Evolutionary conservation across 2,113 vertebrate species (phyloP), one percentile per base, ranked within the genome.

Genomic region (Chrysemys picta): DNA sequence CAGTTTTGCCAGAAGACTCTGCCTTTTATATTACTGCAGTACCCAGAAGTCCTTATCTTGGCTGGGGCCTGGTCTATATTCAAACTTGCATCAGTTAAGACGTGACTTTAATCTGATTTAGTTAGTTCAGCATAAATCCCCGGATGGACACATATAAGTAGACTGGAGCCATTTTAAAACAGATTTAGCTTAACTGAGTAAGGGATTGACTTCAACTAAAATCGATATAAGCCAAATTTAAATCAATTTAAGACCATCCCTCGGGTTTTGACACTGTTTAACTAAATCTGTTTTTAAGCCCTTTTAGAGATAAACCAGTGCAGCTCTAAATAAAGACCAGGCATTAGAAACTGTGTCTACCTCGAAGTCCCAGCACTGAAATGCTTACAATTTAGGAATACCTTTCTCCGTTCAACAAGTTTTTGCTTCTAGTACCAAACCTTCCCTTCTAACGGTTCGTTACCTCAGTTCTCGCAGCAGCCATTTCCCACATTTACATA

Each of bases 91-190:
- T 42, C 42, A 24, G 22, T 45, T 76, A 76, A 76, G 10, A 25
- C 16, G 5, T 24, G 22, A 76, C 38, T 69, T 69, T 69, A 69
- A 69, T n/a, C 35, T 19, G 62, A 45, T 76, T 45, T 13, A 49
- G 47, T 42, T 29, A 31, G 54, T 83, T 22, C 10, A 0, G 19
- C 24, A 42, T 19, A 83, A 49, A 47, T 89, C 91, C 89, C 79
- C 80, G 65, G 6, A 24, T 76, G 83, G 31, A 87, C 38, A n/a
- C 84, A 96, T 92, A 94, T 95, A 95, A 94, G 94, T 96, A 94
- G 80, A 95, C 65, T 89, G 42, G 57, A 42, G 27, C 27, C 93
- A 92, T 91, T 95, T 95, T 89, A 85, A 57, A 59, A 53, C 21
- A 27, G 54, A 59, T 83, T 31, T 59, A 29, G 93, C 53, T 79